Evolutionary conservation across 2,888 invertebrate genomes (phyloP), one percentile per base, ranked within the genome.

Genomic region (Drosophila kuntzei): DNA sequence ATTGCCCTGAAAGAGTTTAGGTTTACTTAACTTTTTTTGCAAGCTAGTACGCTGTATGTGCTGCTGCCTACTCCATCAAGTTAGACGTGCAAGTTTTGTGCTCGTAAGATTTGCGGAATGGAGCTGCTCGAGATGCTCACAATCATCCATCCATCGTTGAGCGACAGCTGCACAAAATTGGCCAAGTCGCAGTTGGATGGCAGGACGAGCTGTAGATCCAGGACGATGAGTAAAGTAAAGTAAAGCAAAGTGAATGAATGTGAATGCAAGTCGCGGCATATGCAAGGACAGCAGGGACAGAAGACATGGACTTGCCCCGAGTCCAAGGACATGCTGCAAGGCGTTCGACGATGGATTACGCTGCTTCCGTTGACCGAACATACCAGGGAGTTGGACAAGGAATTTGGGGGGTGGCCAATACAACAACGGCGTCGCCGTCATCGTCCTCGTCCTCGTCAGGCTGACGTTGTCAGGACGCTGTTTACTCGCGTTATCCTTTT

Each of bases 261-360:
- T 53, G 73, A 70, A 70, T 69, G 74, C 70, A 72, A 69, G 61
- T 64, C 60, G 78, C 62, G 74, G 75, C 79, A 73, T 70, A 70
- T 71, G 74, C 79, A 76, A 60, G 60, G 59, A 55, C 49, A 58
- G 58, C 55, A 54, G 59, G 46, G 39, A n/a, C n/a, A n/a, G n/a
- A n/a, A n/a, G n/a, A n/a, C 37, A 46, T n/a, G 57, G 25, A 55
- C 51, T 70, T 57, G 63, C 57, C 53, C 46, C 51, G 34, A 47
- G 62, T 63, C 70, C 58, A 80, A 76, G 75, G 75, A 79, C 76
- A 79, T 78, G 77, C 49, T 58, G 75, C 71, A 74, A 79, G 87
- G 59, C 79, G 75, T 67, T 65, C 53, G 58, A 88, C 81, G 81
- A 89, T 86, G 87, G 86, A 89, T 89, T 87, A 76, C 75, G 67